Percentiles rank a stretch among this genome's conserved stretches.
phyloP scores from a whole-genome alignment of 2,888 invertebrate genomes.

The Myopa tessellatipennis region DNA sequence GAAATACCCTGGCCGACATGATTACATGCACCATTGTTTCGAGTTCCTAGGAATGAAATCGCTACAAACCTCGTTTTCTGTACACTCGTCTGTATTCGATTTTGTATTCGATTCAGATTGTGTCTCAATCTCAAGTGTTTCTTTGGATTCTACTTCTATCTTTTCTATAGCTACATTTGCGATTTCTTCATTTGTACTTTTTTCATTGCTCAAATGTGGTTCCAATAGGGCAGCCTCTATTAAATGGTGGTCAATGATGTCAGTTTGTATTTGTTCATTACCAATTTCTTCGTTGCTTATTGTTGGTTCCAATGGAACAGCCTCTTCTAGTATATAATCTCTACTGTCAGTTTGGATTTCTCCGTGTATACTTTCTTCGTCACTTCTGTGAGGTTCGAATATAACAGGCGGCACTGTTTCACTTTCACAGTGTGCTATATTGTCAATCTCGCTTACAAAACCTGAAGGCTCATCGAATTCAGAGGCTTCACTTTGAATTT shows the following conservation, averaged over 20 bases:
- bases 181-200: constrained; percentile 30
- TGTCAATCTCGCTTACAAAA: background rate
- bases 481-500: constrained; percentile 1
- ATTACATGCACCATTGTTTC: constrained; percentile 16
- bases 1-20: background rate
- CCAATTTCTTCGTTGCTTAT: background rate
- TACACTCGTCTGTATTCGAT: constrained; percentile 20
- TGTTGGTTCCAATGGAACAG: constrained; percentile 15
- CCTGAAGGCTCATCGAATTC: background rate
- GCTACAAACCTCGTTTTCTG: constrained; percentile 33
- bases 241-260: constrained; percentile 8
- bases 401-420: background rate
- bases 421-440: background rate
- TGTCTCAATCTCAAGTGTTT: constrained; percentile 29
- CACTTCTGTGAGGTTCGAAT: background rate
- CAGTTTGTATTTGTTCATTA: constrained; percentile 18
- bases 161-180: constrained; percentile 17
- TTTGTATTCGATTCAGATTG: constrained; percentile 24
- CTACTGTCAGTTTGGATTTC: background rate
- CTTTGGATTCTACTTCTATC: constrained; percentile 4
- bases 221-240: background rate
- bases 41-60: constrained; percentile 2
- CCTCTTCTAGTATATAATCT: constrained; percentile 13
- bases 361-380: background rate
- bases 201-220: constrained; percentile 1